phyloP scores from a whole-genome alignment of 2,113 vertebrate species.

The Loxodonta africana region DNA sequence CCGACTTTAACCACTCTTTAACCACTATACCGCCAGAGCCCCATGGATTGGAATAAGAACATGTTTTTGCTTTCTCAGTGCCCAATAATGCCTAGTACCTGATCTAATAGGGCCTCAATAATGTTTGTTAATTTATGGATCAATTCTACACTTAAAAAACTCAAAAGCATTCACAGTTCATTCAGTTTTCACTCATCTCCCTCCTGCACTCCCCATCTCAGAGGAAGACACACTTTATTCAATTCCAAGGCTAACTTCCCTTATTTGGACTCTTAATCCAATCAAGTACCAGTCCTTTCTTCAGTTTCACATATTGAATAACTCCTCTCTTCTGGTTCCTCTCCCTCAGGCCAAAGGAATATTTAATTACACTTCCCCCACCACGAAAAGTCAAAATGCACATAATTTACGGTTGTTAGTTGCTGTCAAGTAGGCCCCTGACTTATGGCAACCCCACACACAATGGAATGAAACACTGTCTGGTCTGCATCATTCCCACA shows the following conservation, averaged over 20 bases:
- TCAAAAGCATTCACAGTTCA: conserved; percentile 28
- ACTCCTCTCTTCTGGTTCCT: conserved; percentile 24
- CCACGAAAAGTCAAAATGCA: conserved; percentile 19
- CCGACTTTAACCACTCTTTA: no score
- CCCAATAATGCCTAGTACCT: background rate
- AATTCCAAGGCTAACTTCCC: background rate
- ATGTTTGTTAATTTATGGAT: background rate
- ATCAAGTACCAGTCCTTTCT: background rate
- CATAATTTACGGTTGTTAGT: background rate
- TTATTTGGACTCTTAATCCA: background rate
- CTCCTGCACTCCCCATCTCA: background rate
- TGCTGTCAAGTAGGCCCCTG: background rate
- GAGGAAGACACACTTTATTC: background rate
- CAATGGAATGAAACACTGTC: background rate
- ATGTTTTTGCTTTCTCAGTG: background rate
- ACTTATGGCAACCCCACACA: background rate
- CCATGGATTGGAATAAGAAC: background rate
- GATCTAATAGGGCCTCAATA: background rate
- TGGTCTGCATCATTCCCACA: background rate
- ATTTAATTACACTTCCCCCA: background rate
- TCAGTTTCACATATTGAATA: background rate
- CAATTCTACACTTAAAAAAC: background rate
- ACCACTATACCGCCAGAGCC: no score
- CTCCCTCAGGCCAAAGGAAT: background rate
- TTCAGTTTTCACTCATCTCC: background rate